These are phyloP conservation scores for Cheilinus undulatus DNA, from an alignment of 2,113 vertebrate genomes.

Conservation along the genomic window DNA sequence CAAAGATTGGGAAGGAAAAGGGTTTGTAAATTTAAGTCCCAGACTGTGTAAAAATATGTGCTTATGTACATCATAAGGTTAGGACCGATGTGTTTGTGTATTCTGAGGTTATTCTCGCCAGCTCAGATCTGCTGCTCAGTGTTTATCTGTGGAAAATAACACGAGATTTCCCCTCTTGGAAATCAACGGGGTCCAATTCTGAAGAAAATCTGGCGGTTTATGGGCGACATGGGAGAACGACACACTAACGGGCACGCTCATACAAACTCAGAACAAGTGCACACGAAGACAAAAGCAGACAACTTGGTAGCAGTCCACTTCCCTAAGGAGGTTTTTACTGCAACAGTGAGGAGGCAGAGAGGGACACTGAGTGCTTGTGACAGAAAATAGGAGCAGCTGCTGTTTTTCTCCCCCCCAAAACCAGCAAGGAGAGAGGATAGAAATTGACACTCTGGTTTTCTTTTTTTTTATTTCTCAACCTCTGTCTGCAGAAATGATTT, in stretches of 20 bases:
- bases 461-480: too few relatives aligned
- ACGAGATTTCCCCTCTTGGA: slow-evolving; percentile 22
- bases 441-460: too few relatives aligned
- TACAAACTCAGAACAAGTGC: not conserved
- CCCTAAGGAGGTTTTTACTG: not conserved
- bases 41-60: slow-evolving; percentile 1
- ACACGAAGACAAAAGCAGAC: slow-evolving; percentile 5
- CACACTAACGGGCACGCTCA: not conserved
- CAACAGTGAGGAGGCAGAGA: not conserved
- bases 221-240: not conserved
- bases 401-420: not conserved
- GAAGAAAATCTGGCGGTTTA: slow-evolving; percentile 11
- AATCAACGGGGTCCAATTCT: slow-evolving; percentile 28
- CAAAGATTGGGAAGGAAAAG: not conserved
- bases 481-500: not conserved
- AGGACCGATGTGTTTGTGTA: not conserved
- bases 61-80: too few relatives aligned
- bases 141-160: slow-evolving; percentile 27
- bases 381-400: slow-evolving; percentile 1
- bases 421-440: not conserved
- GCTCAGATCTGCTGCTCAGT: slow-evolving; percentile 7
- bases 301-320: slow-evolving; percentile 11
- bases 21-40: not conserved
- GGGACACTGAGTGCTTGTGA: not conserved
- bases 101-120: not conserved